Base-by-base conservation (phyloP, 92 coral and sea anemone species). In the Pocillopora grandis region DNA sequence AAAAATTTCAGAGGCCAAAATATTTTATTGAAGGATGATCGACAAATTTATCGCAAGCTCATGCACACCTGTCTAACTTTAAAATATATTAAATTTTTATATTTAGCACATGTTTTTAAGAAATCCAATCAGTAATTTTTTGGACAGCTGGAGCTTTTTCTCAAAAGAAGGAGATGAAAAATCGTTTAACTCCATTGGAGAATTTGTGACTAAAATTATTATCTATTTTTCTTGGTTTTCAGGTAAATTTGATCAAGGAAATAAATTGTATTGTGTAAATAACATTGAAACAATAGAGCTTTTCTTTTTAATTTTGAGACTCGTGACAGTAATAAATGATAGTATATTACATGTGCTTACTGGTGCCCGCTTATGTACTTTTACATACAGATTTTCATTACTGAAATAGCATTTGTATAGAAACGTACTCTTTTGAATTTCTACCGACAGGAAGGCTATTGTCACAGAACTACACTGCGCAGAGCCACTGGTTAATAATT, bases 401-500 rank as follows among this genome's bases (percentile, higher is more conserved):
- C 42, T 75, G 58, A 57, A 21, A 75, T 27, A 58, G 18, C 66
- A 31, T 80, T 13, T 80, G 65, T 35, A 27, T 4, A 69, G 35
- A 12, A 23, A 19, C 75, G 12, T 35, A 31, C 69, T 5, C 59
- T 71, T 59, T 81, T 81, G 85, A 59, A 10, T 16, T 23, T 12
- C 2, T 59, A 3, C 74, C 71, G 14, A 57, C 20, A 58, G 78
- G 77, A 19, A 72, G 42, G 62, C 10, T 35, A 81, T 61, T 60
- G 77, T 60, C 31, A 12, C 52, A 42, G 52, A 42, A 35, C 27
- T 70, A 59, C 31, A 18, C n/a, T 18, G 9, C 14, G 68, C 23
- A 56, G 76, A 71, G 71, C 18, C 12, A 11, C 57, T 8, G 42
- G 69, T 71, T n/a, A 5, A 60, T 81, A 81, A 70, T 81, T 81